Base-by-base conservation (phyloP, 30 jellyfish, hydroid and myxozoan species). In the Turritopsis dohrnii region DNA sequence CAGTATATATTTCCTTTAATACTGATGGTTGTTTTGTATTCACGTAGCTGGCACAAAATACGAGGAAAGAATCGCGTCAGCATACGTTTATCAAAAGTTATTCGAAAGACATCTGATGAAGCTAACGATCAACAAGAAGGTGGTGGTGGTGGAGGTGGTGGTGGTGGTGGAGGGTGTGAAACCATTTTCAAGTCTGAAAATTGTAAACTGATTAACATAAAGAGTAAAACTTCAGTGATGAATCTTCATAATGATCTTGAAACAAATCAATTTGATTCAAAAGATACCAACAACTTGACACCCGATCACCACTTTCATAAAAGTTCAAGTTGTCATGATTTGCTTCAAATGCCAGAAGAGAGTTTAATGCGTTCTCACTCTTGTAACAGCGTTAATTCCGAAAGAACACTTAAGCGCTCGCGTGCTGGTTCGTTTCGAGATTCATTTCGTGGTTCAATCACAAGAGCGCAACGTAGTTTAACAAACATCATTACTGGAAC, bases 11-110 rank as follows among this genome's bases (percentile, higher is more conserved):
- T 53, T 5, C 89, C 89, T 0, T 66, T 82, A 16, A 25, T 65
- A 23, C 74, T 71, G 0, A 82, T 82, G 89, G 52, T 52, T 21
- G 0, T 54, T 54, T 71, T 82, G 28, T 82, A 82, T 29, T 30
- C 76, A 18, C 26, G 66, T 1, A 65, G 76, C 24, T 82, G 89
- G 89, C 65, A 82, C 89, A 69, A 41, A 30, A 82, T 82, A 82
- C 84, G 89, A 23, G 71, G 25, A 21, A 82, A 82, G 41, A 82
- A 82, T 66, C 71, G 71, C 65, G 53, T 30, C 19, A 41, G 74
- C 30, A 82, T 82, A 21, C 71, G 71, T 21, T 29, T 65, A 23
- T 29, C 53, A 20, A 82, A 71, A 5, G 66, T 17, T 1, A 82
- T 26, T 31, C 84, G 89, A n/a, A 74, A 74, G 17, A 20, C 53